Base-by-base conservation (phyloP, 2,113 vertebrate genomes). In the Eretmochelys imbricata region DNA sequence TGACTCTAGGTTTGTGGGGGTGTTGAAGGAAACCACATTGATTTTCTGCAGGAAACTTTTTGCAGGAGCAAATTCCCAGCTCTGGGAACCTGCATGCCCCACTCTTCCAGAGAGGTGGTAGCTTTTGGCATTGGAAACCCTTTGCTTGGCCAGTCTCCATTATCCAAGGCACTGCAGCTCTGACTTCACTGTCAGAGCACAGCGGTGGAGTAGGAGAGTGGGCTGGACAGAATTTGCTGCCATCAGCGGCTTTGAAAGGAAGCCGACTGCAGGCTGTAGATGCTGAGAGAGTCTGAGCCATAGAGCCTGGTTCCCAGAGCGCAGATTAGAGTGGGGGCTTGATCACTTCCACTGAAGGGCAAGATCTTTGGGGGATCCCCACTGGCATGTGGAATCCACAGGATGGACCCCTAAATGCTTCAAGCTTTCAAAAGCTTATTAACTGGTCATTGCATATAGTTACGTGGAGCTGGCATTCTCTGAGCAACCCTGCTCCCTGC, bases 241-340 rank as follows among this genome's bases (percentile, higher is more conserved):
- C 11, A 4, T 82, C 20, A 69, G 55, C 48, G 89, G 9, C 76
- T 94, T 59, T 20, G 49, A 59, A 4, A 69, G 76, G 27, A 89
- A 94, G 89, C 89, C 24, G 69, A 51, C 53, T 82, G 19, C 38
- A 16, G 50, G 53, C 42, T 90, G 84, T 54, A 90, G 54, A 16
- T 95, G 80, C 86, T 93, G 89, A 51, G 54, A 90, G 54, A 16
- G 94, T 76, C 85, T 93, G 89, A 51, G 38, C 53, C 54, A 31
- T 82, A 38, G 75, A 81, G 53, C 9, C 54, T 91, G 25, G 14
- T 78, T 96, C 49, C 25, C 78, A 86, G 54, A 86, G 50, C 35
- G 89, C 4, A 0, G 20, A 84, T 42, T 48, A 91, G 62, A 62
- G 31, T 85, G 84, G 57, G 57, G 29, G 57, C 27, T 31, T 9